Percentiles rank a stretch among this genome's conserved stretches.
Evolutionary conservation across 53 echinoderm and acorn worm species (phyloP).

Genomic region (Stichopus horrens): DNA sequence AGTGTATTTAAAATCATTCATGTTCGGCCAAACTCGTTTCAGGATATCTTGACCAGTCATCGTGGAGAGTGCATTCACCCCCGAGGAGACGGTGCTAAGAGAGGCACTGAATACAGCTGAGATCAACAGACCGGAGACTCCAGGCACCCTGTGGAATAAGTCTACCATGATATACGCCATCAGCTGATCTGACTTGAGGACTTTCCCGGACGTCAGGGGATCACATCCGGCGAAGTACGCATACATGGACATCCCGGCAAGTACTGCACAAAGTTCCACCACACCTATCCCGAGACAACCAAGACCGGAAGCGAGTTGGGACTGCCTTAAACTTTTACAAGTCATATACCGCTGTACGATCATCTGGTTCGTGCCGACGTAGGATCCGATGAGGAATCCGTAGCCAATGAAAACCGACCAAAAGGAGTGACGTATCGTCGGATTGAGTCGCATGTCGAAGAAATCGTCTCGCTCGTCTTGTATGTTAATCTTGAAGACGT

Average conservation of each 20-base stretch:
- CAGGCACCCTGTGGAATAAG: slow-evolving; percentile 6
- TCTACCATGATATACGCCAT: slow-evolving; percentile 25
- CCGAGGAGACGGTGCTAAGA: slow-evolving; percentile 34
- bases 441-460: slow-evolving; percentile 20
- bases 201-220: not conserved
- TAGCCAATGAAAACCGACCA: slow-evolving; percentile 25
- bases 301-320: not conserved
- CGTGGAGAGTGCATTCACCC: slow-evolving; percentile 25
- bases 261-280: not conserved
- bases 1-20: slow-evolving; percentile 17
- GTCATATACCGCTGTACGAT: slow-evolving; percentile 44
- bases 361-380: slow-evolving; percentile 30
- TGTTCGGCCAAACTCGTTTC: not conserved
- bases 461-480: slow-evolving; percentile 2
- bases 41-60: slow-evolving; percentile 28
- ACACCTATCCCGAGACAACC: not conserved
- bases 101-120: slow-evolving; percentile 31
- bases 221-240: slow-evolving; percentile 46
- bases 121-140: slow-evolving; percentile 8
- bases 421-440: slow-evolving; percentile 27
- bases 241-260: slow-evolving; percentile 21
- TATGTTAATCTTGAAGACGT: not conserved
- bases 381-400: not conserved
- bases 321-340: slow-evolving; percentile 14
- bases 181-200: slow-evolving; percentile 11